Evolutionary conservation across 2,113 vertebrate species (phyloP).

Genomic region (Lophius piscatorius): DNA sequence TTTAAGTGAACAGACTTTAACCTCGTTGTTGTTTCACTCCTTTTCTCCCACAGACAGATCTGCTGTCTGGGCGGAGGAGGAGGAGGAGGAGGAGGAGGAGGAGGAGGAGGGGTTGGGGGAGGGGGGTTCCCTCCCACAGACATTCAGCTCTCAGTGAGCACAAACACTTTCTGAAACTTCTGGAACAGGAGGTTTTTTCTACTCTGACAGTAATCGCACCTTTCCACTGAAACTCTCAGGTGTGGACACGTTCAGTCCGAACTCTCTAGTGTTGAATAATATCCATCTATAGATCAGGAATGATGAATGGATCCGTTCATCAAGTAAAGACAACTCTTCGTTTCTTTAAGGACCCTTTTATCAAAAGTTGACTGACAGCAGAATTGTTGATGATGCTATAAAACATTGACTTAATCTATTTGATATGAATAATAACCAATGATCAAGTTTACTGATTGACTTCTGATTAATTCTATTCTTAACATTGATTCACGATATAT

Average conservation of each 20-base stretch:
- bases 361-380: constrained; percentile 43
- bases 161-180: constrained; percentile 43
- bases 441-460: constrained; percentile 66
- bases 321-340: constrained; percentile 21
- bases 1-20: constrained; percentile 37
- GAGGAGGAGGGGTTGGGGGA: no score
- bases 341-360: constrained; percentile 22
- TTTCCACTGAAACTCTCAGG: constrained; percentile 73
- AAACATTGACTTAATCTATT: constrained; percentile 47
- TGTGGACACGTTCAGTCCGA: constrained; percentile 36
- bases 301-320: constrained; percentile 21
- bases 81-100: no score
- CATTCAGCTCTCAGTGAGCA: constrained; percentile 43
- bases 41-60: constrained; percentile 34
- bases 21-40: constrained; percentile 29
- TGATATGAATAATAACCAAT: constrained; percentile 42
- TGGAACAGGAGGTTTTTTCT: constrained; percentile 62
- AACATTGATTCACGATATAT: constrained; percentile 34
- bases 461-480: constrained; percentile 44
- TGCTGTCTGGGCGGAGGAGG: constrained; percentile 34
- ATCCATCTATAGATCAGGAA: constrained; percentile 27
- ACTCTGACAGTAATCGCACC: constrained; percentile 53
- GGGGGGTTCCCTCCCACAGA: constrained; percentile 26
- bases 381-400: constrained; percentile 47
- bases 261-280: constrained; percentile 23